These are phyloP conservation scores for Lithobates pipiens DNA, from an alignment of 2,797 vertebrate species.

Conservation along the genomic window DNA sequence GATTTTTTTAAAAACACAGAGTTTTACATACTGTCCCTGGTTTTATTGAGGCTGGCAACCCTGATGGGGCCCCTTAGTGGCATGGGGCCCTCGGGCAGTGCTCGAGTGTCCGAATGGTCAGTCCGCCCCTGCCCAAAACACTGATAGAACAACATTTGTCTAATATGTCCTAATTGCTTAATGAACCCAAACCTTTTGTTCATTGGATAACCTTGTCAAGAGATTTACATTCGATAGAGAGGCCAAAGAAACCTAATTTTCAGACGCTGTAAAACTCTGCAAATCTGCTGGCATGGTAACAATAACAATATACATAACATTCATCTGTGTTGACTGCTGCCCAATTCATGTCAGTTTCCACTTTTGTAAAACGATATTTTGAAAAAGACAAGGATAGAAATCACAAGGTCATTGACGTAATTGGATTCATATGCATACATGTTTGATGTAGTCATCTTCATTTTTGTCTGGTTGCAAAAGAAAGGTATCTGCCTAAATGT, in stretches of 20 bases:
- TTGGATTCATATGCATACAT: constrained; percentile 10
- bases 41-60: too few species aligned
- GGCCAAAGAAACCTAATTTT: constrained; percentile 1
- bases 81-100: too few species aligned
- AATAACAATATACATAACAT: constrained; percentile 28
- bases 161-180: background rate
- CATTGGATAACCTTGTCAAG: background rate
- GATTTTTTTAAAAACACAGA: too few species aligned
- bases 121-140: too few species aligned
- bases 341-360: background rate
- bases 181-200: background rate
- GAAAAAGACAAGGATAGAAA: background rate
- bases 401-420: background rate
- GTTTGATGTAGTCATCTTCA: background rate
- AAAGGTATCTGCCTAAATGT: background rate
- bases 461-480: background rate
- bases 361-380: constrained; percentile 22
- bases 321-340: background rate
- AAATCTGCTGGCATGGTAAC: constrained; percentile 13
- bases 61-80: too few species aligned
- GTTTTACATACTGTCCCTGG: too few species aligned
- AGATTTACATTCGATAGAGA: background rate
- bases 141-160: background rate
- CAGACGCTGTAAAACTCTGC: background rate
- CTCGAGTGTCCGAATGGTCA: too few species aligned